phyloP scores from a whole-genome alignment of 2,113 vertebrate genomes.

The Hymenochirus boettgeri region DNA sequence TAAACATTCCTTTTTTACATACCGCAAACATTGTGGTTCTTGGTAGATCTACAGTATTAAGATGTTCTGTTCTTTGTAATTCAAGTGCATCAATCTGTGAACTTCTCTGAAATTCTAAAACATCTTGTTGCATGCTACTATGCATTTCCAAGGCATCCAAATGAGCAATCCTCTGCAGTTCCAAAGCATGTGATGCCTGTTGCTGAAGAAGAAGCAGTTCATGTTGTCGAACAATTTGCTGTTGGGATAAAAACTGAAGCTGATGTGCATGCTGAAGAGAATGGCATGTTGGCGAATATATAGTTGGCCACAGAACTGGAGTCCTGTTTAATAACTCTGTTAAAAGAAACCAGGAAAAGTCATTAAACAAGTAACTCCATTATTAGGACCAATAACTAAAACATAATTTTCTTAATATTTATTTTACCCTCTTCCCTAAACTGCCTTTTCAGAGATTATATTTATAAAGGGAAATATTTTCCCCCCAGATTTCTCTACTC shows the following conservation, averaged over 20 bases:
- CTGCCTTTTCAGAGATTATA: too few species aligned
- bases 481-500: too few species aligned
- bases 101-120: conserved; percentile 22
- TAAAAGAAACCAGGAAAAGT: conserved; percentile 44
- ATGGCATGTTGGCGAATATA: conserved; percentile 78
- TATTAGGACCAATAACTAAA: neutral
- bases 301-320: conserved; percentile 81
- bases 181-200: conserved; percentile 91
- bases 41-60: conserved; percentile 4
- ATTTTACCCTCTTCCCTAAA: too few species aligned
- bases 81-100: conserved; percentile 12
- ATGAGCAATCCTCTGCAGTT: conserved; percentile 87
- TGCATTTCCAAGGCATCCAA: conserved; percentile 48
- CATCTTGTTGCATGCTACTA: conserved; percentile 12
- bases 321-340: conserved; percentile 89
- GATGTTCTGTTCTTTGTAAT: conserved; percentile 7
- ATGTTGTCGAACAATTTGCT: conserved; percentile 91
- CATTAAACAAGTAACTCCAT: neutral
- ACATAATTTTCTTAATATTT: too few species aligned
- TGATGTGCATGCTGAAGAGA: conserved; percentile 93
- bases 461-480: too few species aligned
- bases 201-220: conserved; percentile 94
- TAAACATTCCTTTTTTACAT: too few species aligned
- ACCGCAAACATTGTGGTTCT: neutral
- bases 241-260: conserved; percentile 94